A percentile compares a stretch with the other conserved stretches of the same genome.
These are phyloP conservation scores for Melanotus villosus DNA, from an alignment of 2,888 invertebrate genomes.

Conservation along the genomic window DNA sequence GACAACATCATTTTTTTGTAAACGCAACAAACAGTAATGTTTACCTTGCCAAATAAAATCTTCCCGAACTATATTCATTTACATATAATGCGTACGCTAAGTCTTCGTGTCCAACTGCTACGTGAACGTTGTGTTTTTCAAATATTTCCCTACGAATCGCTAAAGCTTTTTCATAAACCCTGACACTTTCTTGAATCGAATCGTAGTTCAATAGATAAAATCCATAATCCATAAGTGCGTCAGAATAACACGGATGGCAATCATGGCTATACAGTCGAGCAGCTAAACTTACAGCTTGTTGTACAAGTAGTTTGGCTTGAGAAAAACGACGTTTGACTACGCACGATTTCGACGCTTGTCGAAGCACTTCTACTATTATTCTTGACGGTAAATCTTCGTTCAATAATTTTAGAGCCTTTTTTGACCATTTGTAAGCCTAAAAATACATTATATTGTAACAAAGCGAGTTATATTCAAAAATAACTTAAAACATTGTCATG, in stretches of 20 bases:
- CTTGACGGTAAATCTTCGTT: constrained; percentile 76
- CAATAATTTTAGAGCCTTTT: constrained; percentile 81
- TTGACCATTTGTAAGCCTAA: constrained; percentile 81
- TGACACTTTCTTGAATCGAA: constrained; percentile 86
- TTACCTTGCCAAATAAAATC: constrained; percentile 84
- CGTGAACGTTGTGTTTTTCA: constrained; percentile 87
- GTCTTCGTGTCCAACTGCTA: constrained; percentile 93
- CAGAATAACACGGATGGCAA: constrained; percentile 87
- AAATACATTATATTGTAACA: not conserved
- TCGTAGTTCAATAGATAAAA: constrained; percentile 93
- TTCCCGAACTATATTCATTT: constrained; percentile 90
- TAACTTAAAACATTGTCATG: no score
- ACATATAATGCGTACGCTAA: constrained; percentile 94
- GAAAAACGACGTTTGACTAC: constrained; percentile 89
- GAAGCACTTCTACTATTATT: constrained; percentile 84
- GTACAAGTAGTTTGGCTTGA: constrained; percentile 86
- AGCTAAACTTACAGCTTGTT: constrained; percentile 84
- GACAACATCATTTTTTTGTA: not conserved
- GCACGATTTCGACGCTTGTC: constrained; percentile 91
- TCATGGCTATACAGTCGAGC: constrained; percentile 73
- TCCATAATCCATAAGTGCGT: constrained; percentile 89
- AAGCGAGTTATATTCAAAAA: no score
- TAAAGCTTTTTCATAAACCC: constrained; percentile 85
- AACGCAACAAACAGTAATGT: no score
- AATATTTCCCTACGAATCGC: constrained; percentile 83